Conservation (phyloP, 2,113 vertebrate species). For the Oryzias melastigma region DNA sequence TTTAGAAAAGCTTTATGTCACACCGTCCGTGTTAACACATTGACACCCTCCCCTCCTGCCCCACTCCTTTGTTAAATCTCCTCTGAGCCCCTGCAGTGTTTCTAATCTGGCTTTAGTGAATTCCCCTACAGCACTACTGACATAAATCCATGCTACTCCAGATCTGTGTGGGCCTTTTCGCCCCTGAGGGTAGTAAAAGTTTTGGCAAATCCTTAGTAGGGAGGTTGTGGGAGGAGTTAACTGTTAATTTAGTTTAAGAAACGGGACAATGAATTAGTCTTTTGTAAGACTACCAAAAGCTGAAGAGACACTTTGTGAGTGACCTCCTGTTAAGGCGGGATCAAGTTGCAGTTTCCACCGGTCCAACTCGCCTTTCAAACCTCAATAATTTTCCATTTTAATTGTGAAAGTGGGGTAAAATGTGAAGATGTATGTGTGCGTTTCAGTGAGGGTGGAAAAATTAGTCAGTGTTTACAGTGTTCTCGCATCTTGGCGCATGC, state of each 20-base stretch:
- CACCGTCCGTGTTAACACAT: no score
- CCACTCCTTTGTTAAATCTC: no score
- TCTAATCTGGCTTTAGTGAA: no score
- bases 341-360: not conserved
- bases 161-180: no score
- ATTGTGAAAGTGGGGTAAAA: not conserved
- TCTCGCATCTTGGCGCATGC: slow-evolving; percentile 20
- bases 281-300: not conserved
- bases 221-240: not conserved
- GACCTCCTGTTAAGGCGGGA: not conserved
- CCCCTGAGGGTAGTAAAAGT: no score
- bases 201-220: no score
- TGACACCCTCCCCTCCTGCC: no score
- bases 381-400: not conserved
- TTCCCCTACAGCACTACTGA: no score
- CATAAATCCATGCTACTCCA: no score
- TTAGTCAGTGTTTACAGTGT: not conserved
- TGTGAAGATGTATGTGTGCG: slow-evolving; percentile 10
- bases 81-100: no score
- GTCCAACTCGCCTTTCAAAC: not conserved
- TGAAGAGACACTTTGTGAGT: not conserved
- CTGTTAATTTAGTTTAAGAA: not conserved
- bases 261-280: not conserved
- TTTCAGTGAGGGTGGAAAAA: not conserved
- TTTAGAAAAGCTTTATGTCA: no score